Evolutionary conservation across 2,888 invertebrate species (phyloP), one percentile per base, ranked within the genome.

Genomic region (Drosophila paracracens): DNA sequence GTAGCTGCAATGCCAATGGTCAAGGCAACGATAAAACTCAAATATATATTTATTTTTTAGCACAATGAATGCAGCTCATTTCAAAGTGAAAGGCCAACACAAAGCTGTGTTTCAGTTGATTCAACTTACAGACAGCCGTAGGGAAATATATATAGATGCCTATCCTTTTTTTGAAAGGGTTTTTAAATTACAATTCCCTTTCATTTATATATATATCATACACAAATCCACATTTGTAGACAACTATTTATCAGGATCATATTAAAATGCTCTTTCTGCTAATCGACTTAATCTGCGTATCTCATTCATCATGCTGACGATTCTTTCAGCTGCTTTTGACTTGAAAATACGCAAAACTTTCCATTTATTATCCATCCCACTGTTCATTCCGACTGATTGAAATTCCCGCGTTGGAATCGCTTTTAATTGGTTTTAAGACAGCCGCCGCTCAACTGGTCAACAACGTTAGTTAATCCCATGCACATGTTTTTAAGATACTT

Each of bases 1-100:
- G 50, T 71, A 62, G 70, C 51, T 59, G 76, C 76, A 77, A 74
- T 79, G 76, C 70, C 76, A 79, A 70, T 62, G 76, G 76, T 76
- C 80, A 74, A 76, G 80, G 79, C 56, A 70, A 36, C 57, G 38
- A 70, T 80, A 46, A 62, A 70, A 59, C 29, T 29, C 18, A 27
- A n/a, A 21, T 29, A 33, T 25, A 33, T 36, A 52, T 36, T 35
- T 67, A 52, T 46, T 33, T 53, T 54, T 29, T 36, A 51, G 71
- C 46, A 56, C 36, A 36, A 43, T 74, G 50, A 40, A 21, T 57
- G 31, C 5, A 33, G 16, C 29, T 35, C 7, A 29, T 29, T 21
- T 10, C 1, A 16, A 60, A 46, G 43, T 53, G 61, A 43, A 68
- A 48, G 36, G 57, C 10, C 16, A 25, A 25, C 6, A 27, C 7